phyloP scores from a whole-genome alignment of 2,113 vertebrate genomes.

The Anser cygnoides region DNA sequence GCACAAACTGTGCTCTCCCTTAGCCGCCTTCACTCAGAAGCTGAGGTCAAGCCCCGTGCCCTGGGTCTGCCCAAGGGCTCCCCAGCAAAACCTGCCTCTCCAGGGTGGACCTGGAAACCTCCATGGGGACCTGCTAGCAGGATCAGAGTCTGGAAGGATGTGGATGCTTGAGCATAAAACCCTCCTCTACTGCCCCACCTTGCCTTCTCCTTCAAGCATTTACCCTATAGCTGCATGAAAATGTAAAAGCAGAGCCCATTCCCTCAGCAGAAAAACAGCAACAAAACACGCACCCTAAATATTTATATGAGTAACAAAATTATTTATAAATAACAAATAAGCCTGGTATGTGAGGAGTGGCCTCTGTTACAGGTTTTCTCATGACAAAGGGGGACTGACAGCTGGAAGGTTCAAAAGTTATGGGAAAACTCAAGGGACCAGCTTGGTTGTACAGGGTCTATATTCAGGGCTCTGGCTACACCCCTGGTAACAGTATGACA shows the following conservation, averaged over 20 bases:
- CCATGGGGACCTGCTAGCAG: neutral
- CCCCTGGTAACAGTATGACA: fast-evolving
- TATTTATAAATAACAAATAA: neutral
- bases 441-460: neutral
- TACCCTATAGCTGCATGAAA: neutral
- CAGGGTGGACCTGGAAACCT: neutral
- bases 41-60: neutral
- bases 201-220: neutral
- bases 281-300: neutral
- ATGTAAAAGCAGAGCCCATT: neutral
- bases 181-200: neutral
- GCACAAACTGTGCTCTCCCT: neutral
- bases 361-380: neutral
- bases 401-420: neutral
- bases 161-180: neutral
- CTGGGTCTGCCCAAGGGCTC: neutral
- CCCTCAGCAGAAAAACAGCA: neutral
- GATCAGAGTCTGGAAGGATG: neutral
- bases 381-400: neutral
- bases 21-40: neutral
- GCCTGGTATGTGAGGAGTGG: neutral
- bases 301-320: neutral
- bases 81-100: neutral
- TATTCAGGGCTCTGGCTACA: neutral
- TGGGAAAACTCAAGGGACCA: neutral